Evolutionary conservation across 2,888 invertebrate genomes (phyloP).

Genomic region (Pecten maximus): DNA sequence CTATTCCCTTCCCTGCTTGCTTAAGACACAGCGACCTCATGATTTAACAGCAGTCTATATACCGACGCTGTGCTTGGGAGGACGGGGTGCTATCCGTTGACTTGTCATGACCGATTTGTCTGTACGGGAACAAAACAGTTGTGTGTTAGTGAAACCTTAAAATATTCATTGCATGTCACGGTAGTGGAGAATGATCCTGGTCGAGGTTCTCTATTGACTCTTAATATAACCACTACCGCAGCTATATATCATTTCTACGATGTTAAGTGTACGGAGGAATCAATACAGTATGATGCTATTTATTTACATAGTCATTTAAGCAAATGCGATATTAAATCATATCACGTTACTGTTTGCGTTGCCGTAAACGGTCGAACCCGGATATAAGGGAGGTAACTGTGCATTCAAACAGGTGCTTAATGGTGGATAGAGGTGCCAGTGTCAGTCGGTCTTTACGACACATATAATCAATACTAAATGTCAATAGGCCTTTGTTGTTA

Average conservation of each 20-base stretch:
- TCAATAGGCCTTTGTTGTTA: slow-evolving; percentile 30
- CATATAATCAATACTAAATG: slow-evolving; percentile 1
- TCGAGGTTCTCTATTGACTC: background rate
- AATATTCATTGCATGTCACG: background rate
- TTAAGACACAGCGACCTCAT: too few species aligned
- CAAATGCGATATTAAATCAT: background rate
- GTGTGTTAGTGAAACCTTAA: background rate
- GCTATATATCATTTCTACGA: background rate
- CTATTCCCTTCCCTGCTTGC: too few species aligned
- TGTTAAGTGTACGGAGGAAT: background rate
- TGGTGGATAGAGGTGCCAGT: background rate
- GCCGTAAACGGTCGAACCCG: background rate
- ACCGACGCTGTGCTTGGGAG: background rate
- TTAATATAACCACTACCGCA: background rate
- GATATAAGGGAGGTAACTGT: background rate
- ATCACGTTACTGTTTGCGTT: background rate
- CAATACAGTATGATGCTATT: background rate
- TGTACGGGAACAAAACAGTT: background rate
- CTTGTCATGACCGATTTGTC: background rate
- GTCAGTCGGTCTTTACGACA: background rate
- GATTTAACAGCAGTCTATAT: too few species aligned
- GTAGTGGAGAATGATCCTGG: background rate
- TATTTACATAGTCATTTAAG: slow-evolving; percentile 24
- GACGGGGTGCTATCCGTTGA: background rate
- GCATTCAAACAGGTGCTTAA: background rate